phyloP scores from a whole-genome alignment of 53 echinoderm and acorn worm species.

The Henricia sp. region DNA sequence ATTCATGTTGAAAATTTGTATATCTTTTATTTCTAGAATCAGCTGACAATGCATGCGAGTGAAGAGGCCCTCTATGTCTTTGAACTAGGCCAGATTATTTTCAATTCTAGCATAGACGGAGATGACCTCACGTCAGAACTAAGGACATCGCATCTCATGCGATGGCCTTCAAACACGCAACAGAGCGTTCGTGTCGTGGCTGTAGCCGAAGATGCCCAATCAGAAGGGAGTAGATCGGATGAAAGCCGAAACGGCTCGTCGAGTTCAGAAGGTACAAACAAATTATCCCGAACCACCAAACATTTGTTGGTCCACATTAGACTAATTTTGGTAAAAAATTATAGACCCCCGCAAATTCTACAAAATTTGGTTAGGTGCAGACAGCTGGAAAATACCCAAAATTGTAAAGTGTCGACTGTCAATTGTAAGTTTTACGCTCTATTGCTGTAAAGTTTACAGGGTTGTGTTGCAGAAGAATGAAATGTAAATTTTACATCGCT shows the following conservation, averaged over 20 bases:
- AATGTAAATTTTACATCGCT: too few relatives aligned
- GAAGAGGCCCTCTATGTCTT: slow-evolving; percentile 90
- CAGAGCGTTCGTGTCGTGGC: slow-evolving; percentile 75
- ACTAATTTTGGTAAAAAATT: too few relatives aligned
- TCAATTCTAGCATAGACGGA: slow-evolving; percentile 75
- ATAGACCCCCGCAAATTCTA: too few relatives aligned
- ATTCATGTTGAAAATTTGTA: too few relatives aligned
- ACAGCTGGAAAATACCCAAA: too few relatives aligned
- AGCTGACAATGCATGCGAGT: slow-evolving; percentile 75
- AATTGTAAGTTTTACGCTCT: too few relatives aligned
- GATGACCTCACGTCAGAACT: slow-evolving; percentile 54
- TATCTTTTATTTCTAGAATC: slow-evolving; percentile 23
- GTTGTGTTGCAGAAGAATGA: too few relatives aligned
- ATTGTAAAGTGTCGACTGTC: too few relatives aligned
- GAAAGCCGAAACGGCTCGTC: slow-evolving; percentile 79
- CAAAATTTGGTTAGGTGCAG: too few relatives aligned
- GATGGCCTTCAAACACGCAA: slow-evolving; percentile 60
- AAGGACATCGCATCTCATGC: slow-evolving; percentile 63
- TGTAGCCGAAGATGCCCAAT: slow-evolving; percentile 71
- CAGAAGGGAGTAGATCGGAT: slow-evolving; percentile 71
- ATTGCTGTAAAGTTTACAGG: too few relatives aligned
- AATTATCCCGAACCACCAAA: neutral
- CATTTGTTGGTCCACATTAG: neutral
- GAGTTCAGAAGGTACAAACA: slow-evolving; percentile 72
- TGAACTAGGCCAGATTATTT: slow-evolving; percentile 89